phyloP scores from a whole-genome alignment of 2,888 invertebrate species.

The Cephonodes hylas region DNA sequence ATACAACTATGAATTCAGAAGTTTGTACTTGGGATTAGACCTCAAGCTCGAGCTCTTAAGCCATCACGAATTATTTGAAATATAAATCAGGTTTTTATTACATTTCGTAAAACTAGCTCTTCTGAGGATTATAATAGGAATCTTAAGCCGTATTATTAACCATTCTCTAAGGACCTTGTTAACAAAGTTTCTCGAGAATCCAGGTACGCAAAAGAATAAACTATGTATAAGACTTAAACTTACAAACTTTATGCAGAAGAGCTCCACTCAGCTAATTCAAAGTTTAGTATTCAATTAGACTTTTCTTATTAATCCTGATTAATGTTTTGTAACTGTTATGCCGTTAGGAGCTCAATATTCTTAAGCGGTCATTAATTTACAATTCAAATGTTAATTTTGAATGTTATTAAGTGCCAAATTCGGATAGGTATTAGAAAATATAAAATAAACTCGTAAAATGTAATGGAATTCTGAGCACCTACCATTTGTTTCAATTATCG shows the following conservation, averaged over 20 bases:
- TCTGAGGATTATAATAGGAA: not conserved
- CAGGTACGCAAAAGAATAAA: not conserved
- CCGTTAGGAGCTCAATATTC: not conserved
- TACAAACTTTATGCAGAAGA: not conserved
- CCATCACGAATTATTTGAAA: too few relatives aligned
- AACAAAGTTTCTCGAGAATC: not conserved
- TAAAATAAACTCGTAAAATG: slow-evolving; percentile 25
- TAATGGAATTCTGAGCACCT: slow-evolving; percentile 29
- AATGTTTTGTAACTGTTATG: not conserved
- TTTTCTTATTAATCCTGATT: not conserved
- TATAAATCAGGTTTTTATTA: too few relatives aligned
- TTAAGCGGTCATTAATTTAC: not conserved
- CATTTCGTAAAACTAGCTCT: not conserved
- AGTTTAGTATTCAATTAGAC: not conserved
- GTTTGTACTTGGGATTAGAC: too few relatives aligned
- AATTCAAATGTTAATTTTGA: slow-evolving; percentile 5
- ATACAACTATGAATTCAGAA: too few relatives aligned
- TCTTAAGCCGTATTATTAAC: not conserved
- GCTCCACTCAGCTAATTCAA: not conserved
- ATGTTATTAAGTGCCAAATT: slow-evolving; percentile 12
- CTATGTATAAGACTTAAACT: not conserved
- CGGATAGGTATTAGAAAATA: slow-evolving; percentile 7
- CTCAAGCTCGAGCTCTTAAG: too few relatives aligned
- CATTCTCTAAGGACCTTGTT: not conserved
- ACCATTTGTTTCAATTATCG: slow-evolving; percentile 19